Percentiles rank a stretch among this genome's conserved stretches.
Conservation (phyloP, 2,113 vertebrate species). For the Puffinus mauretanicus region DNA sequence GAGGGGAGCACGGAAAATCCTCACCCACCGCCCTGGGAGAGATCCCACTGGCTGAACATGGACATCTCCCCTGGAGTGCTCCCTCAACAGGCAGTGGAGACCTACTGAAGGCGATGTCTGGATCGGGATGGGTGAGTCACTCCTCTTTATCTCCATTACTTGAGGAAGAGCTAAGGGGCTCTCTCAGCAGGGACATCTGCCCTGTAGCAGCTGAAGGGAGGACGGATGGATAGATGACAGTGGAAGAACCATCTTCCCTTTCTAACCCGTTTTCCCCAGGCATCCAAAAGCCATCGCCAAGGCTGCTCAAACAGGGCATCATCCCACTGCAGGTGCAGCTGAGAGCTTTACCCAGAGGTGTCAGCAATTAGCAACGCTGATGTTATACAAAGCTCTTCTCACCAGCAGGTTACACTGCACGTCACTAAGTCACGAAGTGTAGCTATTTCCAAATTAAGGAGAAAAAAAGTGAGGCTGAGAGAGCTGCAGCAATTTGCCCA, state of each 20-base stretch:
- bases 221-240: not conserved
- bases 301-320: not conserved
- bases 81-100: not conserved
- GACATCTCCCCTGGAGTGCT: not conserved
- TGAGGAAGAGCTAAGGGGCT: not conserved
- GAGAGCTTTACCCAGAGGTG: not conserved
- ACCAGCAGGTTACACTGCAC: not conserved
- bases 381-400: not conserved
- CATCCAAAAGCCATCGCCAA: not conserved
- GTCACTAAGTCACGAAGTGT: not conserved
- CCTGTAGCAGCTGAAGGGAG: not conserved
- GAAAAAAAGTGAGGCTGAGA: not conserved
- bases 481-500: not conserved
- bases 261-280: not conserved
- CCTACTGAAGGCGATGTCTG: not conserved
- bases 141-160: not conserved
- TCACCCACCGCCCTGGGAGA: accelerated
- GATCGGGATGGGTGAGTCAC: not conserved
- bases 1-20: accelerated
- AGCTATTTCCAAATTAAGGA: not conserved
- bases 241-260: not conserved
- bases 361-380: not conserved
- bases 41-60: accelerated
- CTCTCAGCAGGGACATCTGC: not conserved
- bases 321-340: not conserved